Conservation (phyloP, 2,888 invertebrate species). For the Trissolcus japonicus region DNA sequence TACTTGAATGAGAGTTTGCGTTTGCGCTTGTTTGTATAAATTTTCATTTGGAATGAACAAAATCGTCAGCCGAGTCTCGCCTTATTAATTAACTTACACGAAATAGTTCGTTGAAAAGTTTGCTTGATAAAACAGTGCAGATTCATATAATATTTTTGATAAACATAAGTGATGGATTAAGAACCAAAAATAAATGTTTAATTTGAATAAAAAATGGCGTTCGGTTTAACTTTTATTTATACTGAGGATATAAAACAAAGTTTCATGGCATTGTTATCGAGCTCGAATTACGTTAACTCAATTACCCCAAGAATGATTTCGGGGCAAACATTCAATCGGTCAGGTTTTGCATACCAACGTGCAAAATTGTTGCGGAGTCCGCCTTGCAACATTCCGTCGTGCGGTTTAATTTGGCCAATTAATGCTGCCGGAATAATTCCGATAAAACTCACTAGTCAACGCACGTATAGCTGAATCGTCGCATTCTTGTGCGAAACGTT, state of each 20-base stretch:
- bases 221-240: no score
- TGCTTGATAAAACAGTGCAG: not conserved
- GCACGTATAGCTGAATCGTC: not conserved
- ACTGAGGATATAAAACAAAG: not conserved
- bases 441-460: conserved; percentile 24
- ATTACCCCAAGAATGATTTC: conserved; percentile 11
- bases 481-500: not conserved
- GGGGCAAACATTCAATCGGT: conserved; percentile 26
- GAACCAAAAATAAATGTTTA: no score
- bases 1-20: conserved; percentile 7
- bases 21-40: conserved; percentile 13
- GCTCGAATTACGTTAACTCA: conserved; percentile 6
- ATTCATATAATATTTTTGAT: no score
- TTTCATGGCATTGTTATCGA: not conserved
- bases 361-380: conserved; percentile 31
- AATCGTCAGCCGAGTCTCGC: conserved; percentile 1
- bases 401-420: conserved; percentile 29
- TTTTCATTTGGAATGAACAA: conserved; percentile 19
- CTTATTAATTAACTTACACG: not conserved
- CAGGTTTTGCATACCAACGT: conserved; percentile 41
- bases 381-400: conserved; percentile 20
- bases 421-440: conserved; percentile 22
- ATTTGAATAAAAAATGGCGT: not conserved
- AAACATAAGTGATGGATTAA: no score
- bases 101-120: not conserved